Evolutionary conservation across 2,888 invertebrate genomes (phyloP).

Genomic region (Zaprionus obscuricornis): DNA sequence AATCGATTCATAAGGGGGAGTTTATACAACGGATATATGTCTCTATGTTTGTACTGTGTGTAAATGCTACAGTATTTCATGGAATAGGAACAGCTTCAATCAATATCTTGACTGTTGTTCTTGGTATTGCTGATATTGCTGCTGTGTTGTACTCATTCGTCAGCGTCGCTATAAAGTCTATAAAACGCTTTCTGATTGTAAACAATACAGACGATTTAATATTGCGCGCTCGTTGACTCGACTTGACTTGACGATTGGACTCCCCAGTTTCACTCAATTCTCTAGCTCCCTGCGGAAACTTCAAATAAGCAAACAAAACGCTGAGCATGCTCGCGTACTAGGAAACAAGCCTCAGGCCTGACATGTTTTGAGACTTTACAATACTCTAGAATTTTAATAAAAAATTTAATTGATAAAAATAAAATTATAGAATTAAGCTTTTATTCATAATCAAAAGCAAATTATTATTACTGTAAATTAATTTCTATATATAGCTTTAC

Average conservation of each 20-base stretch:
- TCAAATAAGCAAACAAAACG: conserved; percentile 60
- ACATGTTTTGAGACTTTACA: background rate
- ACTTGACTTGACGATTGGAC: conserved; percentile 32
- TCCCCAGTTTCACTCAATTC: conserved; percentile 44
- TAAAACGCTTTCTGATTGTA: conserved; percentile 77
- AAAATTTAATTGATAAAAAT: too few species aligned
- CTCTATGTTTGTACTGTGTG: too few species aligned
- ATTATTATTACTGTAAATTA: too few species aligned
- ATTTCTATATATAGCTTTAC: background rate
- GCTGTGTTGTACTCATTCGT: conserved; percentile 33
- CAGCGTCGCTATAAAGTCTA: conserved; percentile 62
- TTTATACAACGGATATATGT: background rate
- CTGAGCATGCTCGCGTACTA: conserved; percentile 65
- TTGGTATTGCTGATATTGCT: conserved; percentile 10
- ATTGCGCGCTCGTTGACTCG: conserved; percentile 69
- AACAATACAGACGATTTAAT: conserved; percentile 78
- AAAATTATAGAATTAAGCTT: too few species aligned
- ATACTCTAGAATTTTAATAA: too few species aligned
- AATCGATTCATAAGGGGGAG: conserved; percentile 16
- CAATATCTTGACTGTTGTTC: conserved; percentile 48
- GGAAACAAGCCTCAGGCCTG: conserved; percentile 45
- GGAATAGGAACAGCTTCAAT: conserved; percentile 53
- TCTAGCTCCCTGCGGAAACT: conserved; percentile 53
- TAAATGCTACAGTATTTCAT: conserved; percentile 25
- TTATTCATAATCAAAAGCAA: too few species aligned